These are phyloP conservation scores for Oreonectes daqikongensis DNA, from an alignment of 2,797 vertebrate genomes.

Conservation along the genomic window DNA sequence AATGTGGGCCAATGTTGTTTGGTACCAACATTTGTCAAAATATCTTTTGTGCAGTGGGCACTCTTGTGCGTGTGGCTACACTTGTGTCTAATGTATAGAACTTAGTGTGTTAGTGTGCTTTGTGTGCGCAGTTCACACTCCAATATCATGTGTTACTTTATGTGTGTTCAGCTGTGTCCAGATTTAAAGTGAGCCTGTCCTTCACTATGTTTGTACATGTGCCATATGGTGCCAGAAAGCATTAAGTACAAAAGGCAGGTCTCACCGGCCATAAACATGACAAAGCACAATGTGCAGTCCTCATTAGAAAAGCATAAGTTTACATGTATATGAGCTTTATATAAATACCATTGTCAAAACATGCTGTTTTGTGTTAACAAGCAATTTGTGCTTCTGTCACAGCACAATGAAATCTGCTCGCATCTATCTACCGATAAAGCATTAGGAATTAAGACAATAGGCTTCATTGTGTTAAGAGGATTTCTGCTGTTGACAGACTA, in stretches of 20 bases:
- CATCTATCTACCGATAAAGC: conserved; percentile 27
- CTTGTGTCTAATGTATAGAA: too few relatives aligned
- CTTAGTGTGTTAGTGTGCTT: too few relatives aligned
- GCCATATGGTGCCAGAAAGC: conserved; percentile 20
- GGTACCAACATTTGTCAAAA: too few relatives aligned
- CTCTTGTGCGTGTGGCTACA: too few relatives aligned
- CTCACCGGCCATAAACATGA: neutral
- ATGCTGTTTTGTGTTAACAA: neutral
- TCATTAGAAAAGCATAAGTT: neutral
- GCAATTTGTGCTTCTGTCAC: neutral
- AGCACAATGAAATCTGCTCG: neutral
- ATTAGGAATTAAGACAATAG: conserved; percentile 51
- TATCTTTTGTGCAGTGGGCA: too few relatives aligned
- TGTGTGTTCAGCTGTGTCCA: conserved; percentile 11
- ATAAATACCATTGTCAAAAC: neutral
- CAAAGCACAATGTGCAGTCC: neutral
- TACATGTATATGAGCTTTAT: neutral
- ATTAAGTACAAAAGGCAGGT: neutral
- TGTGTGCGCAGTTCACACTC: neutral
- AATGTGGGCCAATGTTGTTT: too few relatives aligned
- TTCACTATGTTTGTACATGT: conserved; percentile 28
- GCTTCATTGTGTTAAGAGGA: conserved; percentile 48
- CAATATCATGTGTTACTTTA: neutral
- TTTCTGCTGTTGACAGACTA: conserved; percentile 31
- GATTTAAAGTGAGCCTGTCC: conserved; percentile 4